Evolutionary conservation across 2,888 invertebrate species (phyloP).

Genomic region (Acronicta psi): DNA sequence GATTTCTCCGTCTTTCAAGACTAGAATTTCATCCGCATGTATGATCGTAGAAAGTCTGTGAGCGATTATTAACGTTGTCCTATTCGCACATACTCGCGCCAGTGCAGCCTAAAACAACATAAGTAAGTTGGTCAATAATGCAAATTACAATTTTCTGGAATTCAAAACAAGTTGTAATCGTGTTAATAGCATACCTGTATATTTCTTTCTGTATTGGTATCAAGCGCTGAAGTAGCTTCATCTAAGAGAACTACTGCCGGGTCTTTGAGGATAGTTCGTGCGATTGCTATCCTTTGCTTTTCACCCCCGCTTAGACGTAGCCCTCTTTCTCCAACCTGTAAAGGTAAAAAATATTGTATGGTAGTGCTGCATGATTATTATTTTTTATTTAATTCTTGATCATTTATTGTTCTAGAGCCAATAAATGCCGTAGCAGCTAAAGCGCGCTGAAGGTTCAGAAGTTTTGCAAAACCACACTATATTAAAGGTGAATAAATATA

Average conservation of each 20-base stretch:
- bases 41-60: constrained; percentile 98
- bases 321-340: constrained; percentile 97
- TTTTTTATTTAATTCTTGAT: not conserved
- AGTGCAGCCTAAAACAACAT: constrained; percentile 91
- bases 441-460: no score
- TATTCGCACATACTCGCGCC: constrained; percentile 93
- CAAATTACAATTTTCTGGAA: no score
- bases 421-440: no score
- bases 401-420: no score
- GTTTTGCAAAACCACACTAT: not conserved
- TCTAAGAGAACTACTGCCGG: constrained; percentile 97
- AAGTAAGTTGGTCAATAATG: not conserved
- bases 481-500: not conserved
- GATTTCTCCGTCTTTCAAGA: constrained; percentile 96
- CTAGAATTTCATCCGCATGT: constrained; percentile 98
- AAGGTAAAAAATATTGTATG: not conserved
- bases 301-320: constrained; percentile 98
- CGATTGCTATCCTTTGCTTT: constrained; percentile 99
- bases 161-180: no score
- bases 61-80: constrained; percentile 98
- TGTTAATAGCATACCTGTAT: constrained; percentile 90
- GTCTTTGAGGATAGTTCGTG: constrained; percentile 97
- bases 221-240: constrained; percentile 98
- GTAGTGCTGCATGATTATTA: not conserved
- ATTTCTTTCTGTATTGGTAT: constrained; percentile 97